Conservation (phyloP, 2,888 invertebrate species). For the Prenolepis imparis region DNA sequence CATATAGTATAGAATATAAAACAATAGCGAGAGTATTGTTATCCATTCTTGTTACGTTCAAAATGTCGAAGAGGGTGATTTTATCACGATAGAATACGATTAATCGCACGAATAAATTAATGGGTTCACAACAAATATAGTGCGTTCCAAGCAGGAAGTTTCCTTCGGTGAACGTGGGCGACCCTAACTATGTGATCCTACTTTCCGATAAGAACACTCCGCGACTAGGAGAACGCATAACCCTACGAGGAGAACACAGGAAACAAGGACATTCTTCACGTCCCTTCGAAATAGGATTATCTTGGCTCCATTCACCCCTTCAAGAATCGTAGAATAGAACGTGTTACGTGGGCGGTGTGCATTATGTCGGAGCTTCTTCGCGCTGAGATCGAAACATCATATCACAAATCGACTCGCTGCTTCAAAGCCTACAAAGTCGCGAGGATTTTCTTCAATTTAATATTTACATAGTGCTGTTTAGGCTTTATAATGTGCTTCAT, state of each 20-base stretch:
- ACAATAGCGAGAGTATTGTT: conserved; percentile 4
- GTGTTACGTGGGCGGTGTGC: conserved; percentile 62
- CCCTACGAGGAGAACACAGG: conserved; percentile 64
- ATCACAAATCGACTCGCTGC: not conserved
- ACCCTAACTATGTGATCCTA: conserved; percentile 69
- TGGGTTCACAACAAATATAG: conserved; percentile 70
- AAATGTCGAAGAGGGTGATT: conserved; percentile 58
- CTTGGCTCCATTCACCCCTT: conserved; percentile 70
- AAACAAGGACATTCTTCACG: conserved; percentile 74
- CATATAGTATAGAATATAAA: too few species aligned
- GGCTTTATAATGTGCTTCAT: not conserved
- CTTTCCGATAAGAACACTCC: conserved; percentile 66
- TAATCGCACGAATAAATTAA: conserved; percentile 79
- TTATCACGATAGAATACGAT: conserved; percentile 74
- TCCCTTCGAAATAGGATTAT: conserved; percentile 73
- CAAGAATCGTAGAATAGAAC: conserved; percentile 43
- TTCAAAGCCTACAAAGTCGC: not conserved
- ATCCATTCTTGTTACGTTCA: conserved; percentile 22
- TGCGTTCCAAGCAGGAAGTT: conserved; percentile 66
- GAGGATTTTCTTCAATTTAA: not conserved
- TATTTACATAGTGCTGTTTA: not conserved
- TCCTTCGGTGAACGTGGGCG: conserved; percentile 69
- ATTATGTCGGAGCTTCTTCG: conserved; percentile 18
- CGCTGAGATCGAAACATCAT: not conserved
- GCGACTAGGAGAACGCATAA: conserved; percentile 56